Base-by-base conservation (phyloP, 2,113 vertebrate genomes). In the Suncus etruscus region DNA sequence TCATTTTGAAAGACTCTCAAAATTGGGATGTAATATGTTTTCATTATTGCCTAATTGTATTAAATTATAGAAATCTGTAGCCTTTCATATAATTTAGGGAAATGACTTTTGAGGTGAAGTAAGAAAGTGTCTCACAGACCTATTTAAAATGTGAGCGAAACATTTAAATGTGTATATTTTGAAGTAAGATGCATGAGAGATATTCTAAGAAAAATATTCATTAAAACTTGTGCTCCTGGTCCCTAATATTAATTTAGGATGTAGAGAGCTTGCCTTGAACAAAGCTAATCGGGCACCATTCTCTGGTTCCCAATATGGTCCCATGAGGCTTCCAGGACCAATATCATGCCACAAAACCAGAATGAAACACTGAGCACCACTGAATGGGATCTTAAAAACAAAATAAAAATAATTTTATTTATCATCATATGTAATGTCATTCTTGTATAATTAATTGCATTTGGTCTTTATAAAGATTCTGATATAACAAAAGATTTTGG, bases 1-100 rank as follows among this genome's bases (percentile, higher is more conserved):
- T 79, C 86, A 88, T 90, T 91, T 83, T 77, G 5, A 12, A 93
- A 66, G 58, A 14, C 18, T 79, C 61, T 61, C 25, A 54, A 94
- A 47, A 58, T 7, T 31, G 2, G 32, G 16, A 25, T n/a, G 15
- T 29, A 54, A 90, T 83, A 20, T 69, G 6, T 6, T 78, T 48
- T 89, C 3, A 84, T 81, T 65, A 70, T 47, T 90, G 1, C 63
- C 91, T 78, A 73, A 79, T 75, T 74, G 72, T 65, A 92, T 47
- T 8, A 69, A 32, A 85, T 73, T 83, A 73, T 69, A 91, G 31
- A 91, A 92, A 72, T 16, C 12, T 0, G n/a, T 6, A 48, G 8
- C 39, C 15, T 92, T 15, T 48, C 11, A 72, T 83, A n/a, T 48
- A 76, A 89, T 32, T 39, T 72, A 86, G 83, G 8, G 4, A 8